Evolutionary conservation across 2,888 invertebrate genomes (phyloP).

Genomic region (Notodonta dromedarius): DNA sequence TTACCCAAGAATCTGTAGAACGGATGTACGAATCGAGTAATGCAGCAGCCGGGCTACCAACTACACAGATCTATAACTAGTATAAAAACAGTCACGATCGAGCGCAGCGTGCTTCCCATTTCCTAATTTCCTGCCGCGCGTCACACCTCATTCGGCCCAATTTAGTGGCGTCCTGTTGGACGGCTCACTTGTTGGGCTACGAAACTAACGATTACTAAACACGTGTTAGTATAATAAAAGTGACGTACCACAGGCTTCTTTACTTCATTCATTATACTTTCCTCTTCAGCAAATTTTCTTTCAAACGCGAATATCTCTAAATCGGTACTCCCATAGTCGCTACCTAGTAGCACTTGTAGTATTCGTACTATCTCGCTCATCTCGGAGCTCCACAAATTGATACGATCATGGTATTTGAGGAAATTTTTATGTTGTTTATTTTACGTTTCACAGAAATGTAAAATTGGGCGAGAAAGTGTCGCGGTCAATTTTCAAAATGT

Average conservation of each 20-base stretch:
- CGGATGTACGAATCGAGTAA: slow-evolving; percentile 3
- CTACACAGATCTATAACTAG: slow-evolving; percentile 39
- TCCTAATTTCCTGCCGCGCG: slow-evolving; percentile 68
- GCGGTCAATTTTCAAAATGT: slow-evolving; percentile 5
- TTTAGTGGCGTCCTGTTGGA: slow-evolving; percentile 52
- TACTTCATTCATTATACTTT: not conserved
- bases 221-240: not conserved
- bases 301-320: not conserved
- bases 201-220: not conserved
- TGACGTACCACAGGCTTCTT: not conserved
- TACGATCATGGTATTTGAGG: slow-evolving; percentile 4
- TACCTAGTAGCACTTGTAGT: not conserved
- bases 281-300: too few relatives aligned
- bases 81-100: slow-evolving; percentile 37
- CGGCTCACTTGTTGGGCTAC: slow-evolving; percentile 3
- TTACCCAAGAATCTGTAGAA: slow-evolving; percentile 1
- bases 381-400: not conserved
- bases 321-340: not conserved
- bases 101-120: slow-evolving; percentile 56
- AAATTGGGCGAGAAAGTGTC: slow-evolving; percentile 7
- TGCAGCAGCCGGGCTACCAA: not conserved
- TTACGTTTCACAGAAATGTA: slow-evolving; percentile 7
- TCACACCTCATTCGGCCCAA: slow-evolving; percentile 61
- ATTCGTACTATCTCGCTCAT: not conserved
- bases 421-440: slow-evolving; percentile 8